Conservation (phyloP, 1,140 invertebrate genomes). For the Holcopasites calliopsidis region DNA sequence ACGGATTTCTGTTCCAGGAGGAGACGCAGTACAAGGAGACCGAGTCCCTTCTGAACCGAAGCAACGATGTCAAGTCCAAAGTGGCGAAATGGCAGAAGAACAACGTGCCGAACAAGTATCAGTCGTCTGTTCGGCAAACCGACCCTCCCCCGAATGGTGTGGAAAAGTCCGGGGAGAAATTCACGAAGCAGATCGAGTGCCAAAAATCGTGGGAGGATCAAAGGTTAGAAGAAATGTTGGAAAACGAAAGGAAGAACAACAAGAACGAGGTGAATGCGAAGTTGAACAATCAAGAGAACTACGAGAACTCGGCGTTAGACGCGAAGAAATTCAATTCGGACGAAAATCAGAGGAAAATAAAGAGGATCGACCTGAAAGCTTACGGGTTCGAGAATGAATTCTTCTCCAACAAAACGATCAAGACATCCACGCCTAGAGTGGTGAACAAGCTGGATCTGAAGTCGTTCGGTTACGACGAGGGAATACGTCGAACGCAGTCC, state of each 20-base stretch:
- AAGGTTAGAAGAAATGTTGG: slow-evolving; percentile 53
- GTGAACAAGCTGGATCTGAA: slow-evolving; percentile 72
- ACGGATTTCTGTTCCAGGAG: slow-evolving; percentile 49
- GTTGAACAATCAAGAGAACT: slow-evolving; percentile 57
- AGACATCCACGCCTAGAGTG: slow-evolving; percentile 50
- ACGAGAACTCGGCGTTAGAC: slow-evolving; percentile 38
- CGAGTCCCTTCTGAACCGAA: slow-evolving; percentile 16
- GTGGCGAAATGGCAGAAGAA: slow-evolving; percentile 48
- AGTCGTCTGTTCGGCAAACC: background rate
- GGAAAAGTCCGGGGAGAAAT: background rate
- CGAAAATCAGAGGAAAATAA: slow-evolving; percentile 60
- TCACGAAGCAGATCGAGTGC: background rate
- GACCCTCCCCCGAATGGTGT: background rate
- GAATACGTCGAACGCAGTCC: slow-evolving; percentile 68
- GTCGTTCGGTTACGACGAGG: slow-evolving; percentile 70
- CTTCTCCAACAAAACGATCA: slow-evolving; percentile 31
- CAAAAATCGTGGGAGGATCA: slow-evolving; percentile 24
- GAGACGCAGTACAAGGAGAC: slow-evolving; percentile 31
- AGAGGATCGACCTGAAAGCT: slow-evolving; percentile 69
- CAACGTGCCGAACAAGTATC: slow-evolving; percentile 43
- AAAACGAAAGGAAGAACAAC: slow-evolving; percentile 61
- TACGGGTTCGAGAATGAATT: slow-evolving; percentile 73
- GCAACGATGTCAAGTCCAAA: slow-evolving; percentile 36
- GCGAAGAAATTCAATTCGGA: slow-evolving; percentile 28
- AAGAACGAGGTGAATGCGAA: slow-evolving; percentile 67